Evolutionary conservation across 2,113 vertebrate species (phyloP).

Genomic region (Lagenorhynchus albirostris): DNA sequence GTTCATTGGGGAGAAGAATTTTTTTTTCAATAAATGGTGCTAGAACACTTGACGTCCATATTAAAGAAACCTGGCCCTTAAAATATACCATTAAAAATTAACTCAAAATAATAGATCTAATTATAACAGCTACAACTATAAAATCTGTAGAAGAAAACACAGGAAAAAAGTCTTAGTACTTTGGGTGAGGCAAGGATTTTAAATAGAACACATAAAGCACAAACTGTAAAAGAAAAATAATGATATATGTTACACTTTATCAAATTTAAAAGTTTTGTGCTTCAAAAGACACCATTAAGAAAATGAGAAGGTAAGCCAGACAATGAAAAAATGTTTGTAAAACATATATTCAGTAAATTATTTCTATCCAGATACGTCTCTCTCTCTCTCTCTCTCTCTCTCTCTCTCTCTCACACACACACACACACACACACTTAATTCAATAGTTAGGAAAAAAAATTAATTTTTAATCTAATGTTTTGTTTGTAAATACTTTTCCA

Average conservation of each 20-base stretch:
- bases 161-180: neutral
- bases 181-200: neutral
- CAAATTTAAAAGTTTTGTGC: neutral
- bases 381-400: too few relatives aligned
- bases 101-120: neutral
- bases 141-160: neutral
- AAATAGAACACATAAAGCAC: neutral
- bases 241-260: neutral
- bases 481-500: neutral
- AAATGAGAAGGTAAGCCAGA: neutral
- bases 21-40: neutral
- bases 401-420: neutral
- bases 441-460: neutral
- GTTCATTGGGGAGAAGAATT: neutral
- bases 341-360: neutral
- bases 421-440: neutral
- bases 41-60: neutral
- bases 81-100: neutral
- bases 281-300: neutral
- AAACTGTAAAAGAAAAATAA: neutral
- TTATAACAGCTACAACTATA: neutral
- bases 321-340: neutral
- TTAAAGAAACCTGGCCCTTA: neutral
- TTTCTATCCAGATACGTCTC: neutral
- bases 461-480: neutral